Base-by-base conservation (phyloP, 2,888 invertebrate species). In the Megaustenia siamemsis region DNA sequence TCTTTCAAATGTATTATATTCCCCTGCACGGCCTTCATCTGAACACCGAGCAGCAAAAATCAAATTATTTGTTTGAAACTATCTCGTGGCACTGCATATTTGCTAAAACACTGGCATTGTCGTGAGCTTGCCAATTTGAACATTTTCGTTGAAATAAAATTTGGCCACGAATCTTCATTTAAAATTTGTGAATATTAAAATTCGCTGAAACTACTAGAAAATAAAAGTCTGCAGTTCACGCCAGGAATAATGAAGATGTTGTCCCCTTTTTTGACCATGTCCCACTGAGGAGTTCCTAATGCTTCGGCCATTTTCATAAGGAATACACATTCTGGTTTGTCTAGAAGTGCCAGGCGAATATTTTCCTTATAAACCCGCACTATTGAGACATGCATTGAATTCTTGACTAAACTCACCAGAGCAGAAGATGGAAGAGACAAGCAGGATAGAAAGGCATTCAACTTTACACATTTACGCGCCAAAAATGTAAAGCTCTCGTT, bases 401-500 rank as follows among this genome's bases (percentile, higher is more conserved):
- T 40, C 35, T 6, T 35, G 24, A 49, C 82, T 18, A 82, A 15
- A n/a, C 66, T 32, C 12, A 82, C 66, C 0, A 82, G 38, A n/a
- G 82, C 82, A 0, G 82, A 82, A 8, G 83, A 83, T 21, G 83
- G 77, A 38, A 83, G 69, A 12, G 77, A 78, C n/a, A 83, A 32
- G 43, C 77, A 83, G 24, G 77, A 83, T 8, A 83, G 43, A 28
- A 84, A 84, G 12, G 84, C 38, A 35, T 40, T 71, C 43, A 84
- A 49, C 10, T 45, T 32, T 5, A 60, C 35, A 56, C 84, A 85
- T 32, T 85, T 87, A n/a, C 73, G 71, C 18, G 77, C 78, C 40
- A 87, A 24, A 49, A 86, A 79, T 38, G n/a, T 71, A 40, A 84
- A 84, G 32, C 79, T 84, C n/a, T 84, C 68, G 49, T 84, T 73